These are phyloP conservation scores for Varanus salvator DNA, from an alignment of 2,113 vertebrate genomes.

Conservation along the genomic window DNA sequence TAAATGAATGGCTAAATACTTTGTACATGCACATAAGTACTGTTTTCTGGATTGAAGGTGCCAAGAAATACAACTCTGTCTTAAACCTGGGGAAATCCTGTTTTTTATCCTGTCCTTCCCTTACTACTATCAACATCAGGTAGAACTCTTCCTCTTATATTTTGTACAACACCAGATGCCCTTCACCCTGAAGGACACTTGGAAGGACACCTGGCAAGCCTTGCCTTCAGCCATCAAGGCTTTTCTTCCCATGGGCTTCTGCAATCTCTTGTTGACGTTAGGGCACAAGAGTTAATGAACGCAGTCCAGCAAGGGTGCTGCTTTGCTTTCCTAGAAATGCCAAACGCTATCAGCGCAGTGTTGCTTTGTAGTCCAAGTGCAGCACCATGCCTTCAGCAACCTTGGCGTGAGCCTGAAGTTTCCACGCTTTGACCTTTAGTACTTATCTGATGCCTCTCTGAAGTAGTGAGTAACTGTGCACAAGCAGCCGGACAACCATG, in stretches of 20 bases:
- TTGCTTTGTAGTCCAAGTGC: conserved; percentile 35
- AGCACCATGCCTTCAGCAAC: conserved; percentile 1
- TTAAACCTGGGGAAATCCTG: background rate
- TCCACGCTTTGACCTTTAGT: conserved; percentile 11
- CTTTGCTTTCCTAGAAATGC: conserved; percentile 38
- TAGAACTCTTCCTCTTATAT: background rate
- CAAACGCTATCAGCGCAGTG: conserved; percentile 7
- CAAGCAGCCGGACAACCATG: background rate
- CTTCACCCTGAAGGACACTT: background rate
- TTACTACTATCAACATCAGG: background rate
- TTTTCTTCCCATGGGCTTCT: conserved; percentile 16
- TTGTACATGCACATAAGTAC: background rate
- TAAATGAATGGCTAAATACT: background rate
- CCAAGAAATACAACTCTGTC: background rate
- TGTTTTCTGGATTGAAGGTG: background rate
- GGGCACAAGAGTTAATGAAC: background rate
- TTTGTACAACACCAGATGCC: background rate
- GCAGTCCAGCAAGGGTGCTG: background rate
- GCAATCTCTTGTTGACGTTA: conserved; percentile 16
- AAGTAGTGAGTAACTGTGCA: background rate
- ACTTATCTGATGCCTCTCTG: conserved; percentile 6
- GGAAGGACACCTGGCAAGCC: too few species aligned
- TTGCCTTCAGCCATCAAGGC: background rate
- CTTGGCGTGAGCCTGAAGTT: conserved; percentile 26
- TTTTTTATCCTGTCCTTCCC: background rate